Evolutionary conservation across 1,140 invertebrate species (phyloP).

Genomic region (Drosophila pruinosa): DNA sequence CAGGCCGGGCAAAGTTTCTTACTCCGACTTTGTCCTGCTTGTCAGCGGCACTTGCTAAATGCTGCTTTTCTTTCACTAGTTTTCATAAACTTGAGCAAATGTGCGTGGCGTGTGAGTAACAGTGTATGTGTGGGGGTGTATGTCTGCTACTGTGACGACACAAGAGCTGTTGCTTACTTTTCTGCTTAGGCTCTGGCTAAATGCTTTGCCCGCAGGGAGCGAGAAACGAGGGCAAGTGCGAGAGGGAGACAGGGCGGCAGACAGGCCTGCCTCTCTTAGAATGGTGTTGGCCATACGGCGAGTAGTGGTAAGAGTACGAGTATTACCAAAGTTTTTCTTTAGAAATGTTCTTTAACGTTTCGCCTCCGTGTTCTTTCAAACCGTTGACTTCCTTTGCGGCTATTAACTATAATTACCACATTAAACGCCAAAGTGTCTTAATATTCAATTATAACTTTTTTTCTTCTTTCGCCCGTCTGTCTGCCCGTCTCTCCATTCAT

Average conservation of each 20-base stretch:
- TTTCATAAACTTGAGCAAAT: constrained; percentile 56
- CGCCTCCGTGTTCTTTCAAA: constrained; percentile 42
- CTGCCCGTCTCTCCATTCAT: constrained; percentile 8
- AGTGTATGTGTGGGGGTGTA: constrained; percentile 9
- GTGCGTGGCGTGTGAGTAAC: constrained; percentile 13
- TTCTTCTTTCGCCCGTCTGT: constrained; percentile 1
- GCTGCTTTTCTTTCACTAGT: constrained; percentile 58
- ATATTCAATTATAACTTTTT: constrained; percentile 78
- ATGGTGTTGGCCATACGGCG: constrained; percentile 13
- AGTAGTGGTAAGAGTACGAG: neutral
- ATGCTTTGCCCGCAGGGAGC: constrained; percentile 64
- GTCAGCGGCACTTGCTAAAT: constrained; percentile 55
- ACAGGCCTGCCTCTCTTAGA: neutral
- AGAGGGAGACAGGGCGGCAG: neutral
- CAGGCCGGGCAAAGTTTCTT: constrained; percentile 13
- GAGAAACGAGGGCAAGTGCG: neutral
- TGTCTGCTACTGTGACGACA: constrained; percentile 8
- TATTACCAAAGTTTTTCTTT: constrained; percentile 26
- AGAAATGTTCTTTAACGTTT: constrained; percentile 34
- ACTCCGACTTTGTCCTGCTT: constrained; percentile 12
- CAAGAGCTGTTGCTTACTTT: constrained; percentile 60
- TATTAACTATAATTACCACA: constrained; percentile 80
- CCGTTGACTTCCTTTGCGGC: constrained; percentile 60
- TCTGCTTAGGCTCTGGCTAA: constrained; percentile 66
- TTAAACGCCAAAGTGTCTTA: constrained; percentile 79